Base-by-base conservation (phyloP, 2,797 vertebrate species). In the Anableps anableps region DNA sequence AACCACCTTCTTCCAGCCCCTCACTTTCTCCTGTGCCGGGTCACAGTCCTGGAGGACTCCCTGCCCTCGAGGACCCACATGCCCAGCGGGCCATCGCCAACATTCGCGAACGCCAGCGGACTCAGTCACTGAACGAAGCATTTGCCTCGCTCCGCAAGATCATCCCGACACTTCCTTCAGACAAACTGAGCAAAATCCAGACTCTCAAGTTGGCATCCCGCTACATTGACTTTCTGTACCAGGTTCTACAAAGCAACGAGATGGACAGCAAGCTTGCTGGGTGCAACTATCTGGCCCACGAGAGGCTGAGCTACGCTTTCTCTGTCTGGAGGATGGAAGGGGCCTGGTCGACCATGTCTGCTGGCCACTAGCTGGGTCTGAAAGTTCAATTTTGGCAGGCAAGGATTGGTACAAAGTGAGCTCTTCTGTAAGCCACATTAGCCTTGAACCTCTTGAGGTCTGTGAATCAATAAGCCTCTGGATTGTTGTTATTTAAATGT, bases 301-400 rank as follows among this genome's bases (percentile, higher is more conserved):
- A 98, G 92, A 93, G 97, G 84, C 96, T 98, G 82, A 98, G 97
- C 94, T 98, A 98, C 0, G 97, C 97, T 84, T 98, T 98, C 93
- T 98, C 97, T 0, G 97, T 98, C 16, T 98, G 97, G 97, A 97
- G 97, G 95, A 98, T 98, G 97, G 97, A 98, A 92, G 97, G 97
- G 26, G 97, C 97, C 88, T 98, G 97, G 97, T 96, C 97, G 0
- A 96, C 96, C 80, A 97, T 97, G 97, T 98, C 97, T 3, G 94
- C 97, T 1, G 96, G 97, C 60, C 97, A 97, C 88, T 98, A 97
- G 86, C 78, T 3, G 21, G 0, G 34, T 62, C 45, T 29, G 38
- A 77, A 34, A 26, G n/a, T 43, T 50, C 48, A 55, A 38, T 13
- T 13, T 77, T 43, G n/a, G 70, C 5, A n/a, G 50, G 80, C 55